Conservation (phyloP, 2,113 vertebrate species). For the Uria aalge region DNA sequence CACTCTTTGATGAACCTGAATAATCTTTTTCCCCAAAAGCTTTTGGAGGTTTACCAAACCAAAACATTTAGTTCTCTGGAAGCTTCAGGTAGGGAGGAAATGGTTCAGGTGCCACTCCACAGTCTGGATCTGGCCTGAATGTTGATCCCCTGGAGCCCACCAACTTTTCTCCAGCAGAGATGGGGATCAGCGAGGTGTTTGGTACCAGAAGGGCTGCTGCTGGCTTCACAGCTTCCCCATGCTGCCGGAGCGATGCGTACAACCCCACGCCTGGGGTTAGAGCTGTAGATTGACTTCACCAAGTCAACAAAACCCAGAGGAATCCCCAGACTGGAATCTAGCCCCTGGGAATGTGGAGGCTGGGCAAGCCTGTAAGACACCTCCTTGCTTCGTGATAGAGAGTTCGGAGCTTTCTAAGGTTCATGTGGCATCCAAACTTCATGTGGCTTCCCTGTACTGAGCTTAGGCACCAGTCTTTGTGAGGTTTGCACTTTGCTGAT, state of each 20-base stretch:
- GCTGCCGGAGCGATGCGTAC: fast-evolving
- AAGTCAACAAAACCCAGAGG: background rate
- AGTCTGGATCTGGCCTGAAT: background rate
- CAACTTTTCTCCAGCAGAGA: background rate
- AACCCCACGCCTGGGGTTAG: background rate
- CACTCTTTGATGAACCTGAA: background rate
- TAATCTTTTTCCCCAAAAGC: background rate
- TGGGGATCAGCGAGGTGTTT: background rate
- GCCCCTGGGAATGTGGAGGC: background rate
- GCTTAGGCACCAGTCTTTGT: background rate
- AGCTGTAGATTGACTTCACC: background rate
- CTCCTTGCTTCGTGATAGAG: background rate
- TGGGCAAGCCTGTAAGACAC: background rate
- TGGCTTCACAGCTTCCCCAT: background rate
- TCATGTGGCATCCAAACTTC: background rate
- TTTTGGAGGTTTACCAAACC: background rate
- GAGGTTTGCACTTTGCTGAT: constrained; percentile 11
- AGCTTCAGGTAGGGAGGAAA: background rate
- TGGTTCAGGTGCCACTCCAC: background rate
- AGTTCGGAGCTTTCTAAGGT: background rate
- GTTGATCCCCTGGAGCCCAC: background rate
- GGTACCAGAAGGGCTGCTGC: background rate
- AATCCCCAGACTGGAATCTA: background rate
- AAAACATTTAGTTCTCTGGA: background rate
- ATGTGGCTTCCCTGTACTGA: background rate